Base-by-base conservation (phyloP, 2,797 vertebrate genomes). In the Protonibea diacanthus region DNA sequence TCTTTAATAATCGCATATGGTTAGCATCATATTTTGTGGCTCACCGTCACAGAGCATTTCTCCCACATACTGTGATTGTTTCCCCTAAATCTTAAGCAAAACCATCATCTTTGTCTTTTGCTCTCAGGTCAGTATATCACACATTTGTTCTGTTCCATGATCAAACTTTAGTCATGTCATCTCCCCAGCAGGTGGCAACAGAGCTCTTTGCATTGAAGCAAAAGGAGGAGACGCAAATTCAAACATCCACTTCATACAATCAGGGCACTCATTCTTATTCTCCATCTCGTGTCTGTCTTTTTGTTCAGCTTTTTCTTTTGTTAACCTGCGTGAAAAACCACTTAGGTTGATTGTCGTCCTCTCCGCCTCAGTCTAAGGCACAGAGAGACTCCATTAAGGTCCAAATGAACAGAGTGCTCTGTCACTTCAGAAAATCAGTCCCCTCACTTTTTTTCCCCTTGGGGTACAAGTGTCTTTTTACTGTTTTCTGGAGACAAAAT, bases 121-220 rank as follows among this genome's bases (percentile, higher is more conserved):
- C 23, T 23, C 18, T 56, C 47, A 18, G 27, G 18, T 29, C 51
- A 51, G 14, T 14, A 12, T 6, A 38, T 38, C 33, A 40, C n/a
- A 20, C 38, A 65, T 21, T 12, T 45, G 9, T 12, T 29, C 3
- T 4, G 10, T 49, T 64, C 45, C 38, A 0, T 20, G 23, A 40
- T 70, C 33, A 58, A 17, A 29, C 25, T 14, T 72, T 27, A 82
- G 9, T 44, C 5, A 5, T 23, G 6, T 6, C 4, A 4, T 62
- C 18, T 78, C 3, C 70, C 88, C 93, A 91, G 78, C 63, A 88
- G 92, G 81, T 73, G 92, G 90, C 88, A 66, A 45, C 72, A 90
- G 61, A 84, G 73, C 33, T 79, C 86, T 89, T 73, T 67, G 51
- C 20, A 48, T 25, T 1, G 14, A 44, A 68, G 5, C 3, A 48